Base-by-base conservation (phyloP, 2,888 invertebrate genomes). In the Gymnosoma rotundatum region DNA sequence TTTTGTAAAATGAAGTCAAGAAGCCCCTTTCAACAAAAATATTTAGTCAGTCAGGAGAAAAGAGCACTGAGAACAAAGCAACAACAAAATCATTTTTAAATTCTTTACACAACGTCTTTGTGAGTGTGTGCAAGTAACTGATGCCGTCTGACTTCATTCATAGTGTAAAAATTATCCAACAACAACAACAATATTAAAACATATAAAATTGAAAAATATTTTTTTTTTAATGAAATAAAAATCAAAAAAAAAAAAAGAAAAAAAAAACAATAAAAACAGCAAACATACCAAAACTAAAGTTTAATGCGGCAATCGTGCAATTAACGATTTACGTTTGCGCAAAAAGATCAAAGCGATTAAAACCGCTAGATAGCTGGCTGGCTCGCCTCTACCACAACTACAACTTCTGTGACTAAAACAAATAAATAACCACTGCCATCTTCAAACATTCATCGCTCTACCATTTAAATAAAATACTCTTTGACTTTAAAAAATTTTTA, bases 291-390 rank as follows among this genome's bases (percentile, higher is more conserved):
- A 78, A 70, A 73, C 50, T 63, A 52, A 73, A 80, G 67, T 74
- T 64, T 80, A 86, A 84, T 80, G 86, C 78, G 84, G 90, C 90
- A 89, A 90, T 89, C 90, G 88, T 89, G 90, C 90, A 90, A 90
- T 90, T 90, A 90, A 90, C 90, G 66, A 79, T 90, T 80, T 84
- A 86, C 86, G 89, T 88, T 89, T 89, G 89, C 89, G 74, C 80
- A 61, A 89, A 88, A 89, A 90, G 90, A 90, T 90, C 90, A 90
- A 90, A 90, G 90, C 90, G 89, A 89, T 90, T 89, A 89, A 89
- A 72, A 75, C 83, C 88, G 85, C 78, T 73, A 36, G 83, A 64
- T 69, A 86, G 82, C 61, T 64, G 12, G 83, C 67, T 64, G 16
- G 83, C 36, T 50, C 32, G 85, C 50, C 18, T 72, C 73, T 75